A percentile compares a stretch with the other conserved stretches of the same genome.
These are phyloP conservation scores for Atherinomorus stipes DNA, from an alignment of 2,113 vertebrate genomes.

Conservation along the genomic window DNA sequence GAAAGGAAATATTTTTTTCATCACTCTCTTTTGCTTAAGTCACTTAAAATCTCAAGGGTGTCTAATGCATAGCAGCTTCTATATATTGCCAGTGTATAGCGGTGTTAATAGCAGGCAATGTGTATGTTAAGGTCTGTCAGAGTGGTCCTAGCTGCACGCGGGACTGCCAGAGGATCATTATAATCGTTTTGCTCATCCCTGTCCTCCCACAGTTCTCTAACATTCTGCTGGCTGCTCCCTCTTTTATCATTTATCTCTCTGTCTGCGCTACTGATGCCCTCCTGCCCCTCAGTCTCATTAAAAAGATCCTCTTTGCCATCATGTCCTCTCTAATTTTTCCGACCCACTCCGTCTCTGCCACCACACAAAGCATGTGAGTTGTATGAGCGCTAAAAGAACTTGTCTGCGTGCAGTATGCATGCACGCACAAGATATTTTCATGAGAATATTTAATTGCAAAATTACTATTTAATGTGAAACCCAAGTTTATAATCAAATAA, in stretches of 20 bases:
- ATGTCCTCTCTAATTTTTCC: conserved; percentile 20
- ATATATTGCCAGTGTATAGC: conserved; percentile 22
- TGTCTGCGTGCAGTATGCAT: not conserved
- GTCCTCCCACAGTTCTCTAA: conserved; percentile 42
- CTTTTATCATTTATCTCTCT: conserved; percentile 39
- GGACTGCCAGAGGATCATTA: conserved; percentile 55
- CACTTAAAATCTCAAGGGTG: conserved; percentile 33
- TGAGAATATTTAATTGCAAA: not conserved
- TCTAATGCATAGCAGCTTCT: conserved; percentile 16
- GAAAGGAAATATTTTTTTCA: conserved; percentile 43
- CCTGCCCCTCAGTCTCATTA: conserved; percentile 22
- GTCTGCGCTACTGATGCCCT: conserved; percentile 18
- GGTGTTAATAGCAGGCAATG: conserved; percentile 18
- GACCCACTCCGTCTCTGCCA: not conserved
- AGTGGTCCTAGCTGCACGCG: conserved; percentile 46
- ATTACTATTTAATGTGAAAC: not conserved
- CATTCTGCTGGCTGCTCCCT: conserved; percentile 35
- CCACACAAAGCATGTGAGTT: not conserved
- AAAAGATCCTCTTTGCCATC: conserved; percentile 7
- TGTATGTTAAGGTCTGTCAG: conserved; percentile 42
- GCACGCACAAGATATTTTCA: not conserved
- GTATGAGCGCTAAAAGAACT: conserved; percentile 1
- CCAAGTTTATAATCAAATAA: not conserved
- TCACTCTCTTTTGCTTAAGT: conserved; percentile 31
- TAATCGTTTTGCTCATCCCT: conserved; percentile 22